These are phyloP conservation scores for Drosophila meridionalis DNA, from an alignment of 2,888 invertebrate species.

Conservation along the genomic window DNA sequence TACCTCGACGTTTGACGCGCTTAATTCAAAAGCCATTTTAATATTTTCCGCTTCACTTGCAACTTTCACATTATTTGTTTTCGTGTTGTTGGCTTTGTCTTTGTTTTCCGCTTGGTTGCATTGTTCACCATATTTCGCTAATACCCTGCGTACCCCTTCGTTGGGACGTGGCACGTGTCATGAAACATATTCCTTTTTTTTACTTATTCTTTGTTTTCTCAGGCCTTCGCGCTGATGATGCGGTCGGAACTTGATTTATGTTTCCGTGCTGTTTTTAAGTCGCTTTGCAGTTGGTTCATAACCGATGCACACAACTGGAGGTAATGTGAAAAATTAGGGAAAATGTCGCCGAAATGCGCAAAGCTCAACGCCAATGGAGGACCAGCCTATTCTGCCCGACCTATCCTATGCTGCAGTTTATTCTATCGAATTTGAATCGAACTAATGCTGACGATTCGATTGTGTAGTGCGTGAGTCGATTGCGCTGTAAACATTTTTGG, in stretches of 20 bases:
- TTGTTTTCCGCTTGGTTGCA: conserved; percentile 30
- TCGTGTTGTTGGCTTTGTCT: conserved; percentile 19
- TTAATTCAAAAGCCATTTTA: conserved; percentile 37
- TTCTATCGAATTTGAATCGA: conserved; percentile 4
- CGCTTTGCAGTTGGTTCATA: not conserved
- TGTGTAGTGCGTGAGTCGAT: not conserved
- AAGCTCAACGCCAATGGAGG: not conserved
- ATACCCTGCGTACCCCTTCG: conserved; percentile 9
- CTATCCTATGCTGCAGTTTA: not conserved
- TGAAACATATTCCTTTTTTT: not conserved
- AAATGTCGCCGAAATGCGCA: conserved; percentile 1
- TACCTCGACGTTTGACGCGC: not conserved
- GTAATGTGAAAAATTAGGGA: not conserved
- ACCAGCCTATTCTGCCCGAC: not conserved
- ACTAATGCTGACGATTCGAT: not conserved
- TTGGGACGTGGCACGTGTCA: not conserved
- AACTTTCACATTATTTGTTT: conserved; percentile 13
- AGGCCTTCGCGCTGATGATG: conserved; percentile 9
- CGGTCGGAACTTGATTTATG: conserved; percentile 8
- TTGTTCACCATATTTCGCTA: conserved; percentile 1
- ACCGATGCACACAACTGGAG: not conserved
- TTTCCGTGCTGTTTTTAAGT: not conserved
- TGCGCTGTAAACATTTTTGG: conserved; percentile 35
- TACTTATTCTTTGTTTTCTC: not conserved
- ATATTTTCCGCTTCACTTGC: conserved; percentile 35